A percentile compares a stretch with the other conserved stretches of the same genome.
These are phyloP conservation scores for Zingel zingel DNA, from an alignment of 2,113 vertebrate genomes.

Conservation along the genomic window DNA sequence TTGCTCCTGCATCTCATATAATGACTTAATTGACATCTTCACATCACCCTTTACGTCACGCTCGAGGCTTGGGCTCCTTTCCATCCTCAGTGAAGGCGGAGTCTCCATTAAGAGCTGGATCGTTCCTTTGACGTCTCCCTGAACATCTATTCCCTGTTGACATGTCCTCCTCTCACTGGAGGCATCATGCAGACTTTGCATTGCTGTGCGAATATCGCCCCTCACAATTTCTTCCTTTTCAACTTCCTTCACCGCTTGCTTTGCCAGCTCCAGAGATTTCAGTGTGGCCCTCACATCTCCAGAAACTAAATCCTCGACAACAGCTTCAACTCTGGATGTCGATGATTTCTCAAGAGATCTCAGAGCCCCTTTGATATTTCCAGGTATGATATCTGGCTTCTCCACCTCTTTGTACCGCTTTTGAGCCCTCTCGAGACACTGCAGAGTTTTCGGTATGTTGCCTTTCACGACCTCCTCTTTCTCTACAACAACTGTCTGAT, in stretches of 20 bases:
- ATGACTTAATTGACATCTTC: constrained; percentile 83
- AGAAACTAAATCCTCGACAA: constrained; percentile 86
- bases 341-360: constrained; percentile 89
- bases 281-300: constrained; percentile 89
- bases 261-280: constrained; percentile 87
- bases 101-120: constrained; percentile 85
- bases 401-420: constrained; percentile 81
- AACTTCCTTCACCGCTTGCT: constrained; percentile 80
- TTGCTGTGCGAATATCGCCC: constrained; percentile 79
- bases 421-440: constrained; percentile 86
- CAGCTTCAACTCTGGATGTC: constrained; percentile 82
- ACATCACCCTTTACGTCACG: constrained; percentile 73
- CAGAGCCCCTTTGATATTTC: constrained; percentile 88
- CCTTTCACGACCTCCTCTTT: constrained; percentile 90
- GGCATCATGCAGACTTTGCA: constrained; percentile 78
- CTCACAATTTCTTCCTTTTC: constrained; percentile 84
- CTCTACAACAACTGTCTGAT: constrained; percentile 85
- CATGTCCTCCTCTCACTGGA: constrained; percentile 78
- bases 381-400: constrained; percentile 85
- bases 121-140: constrained; percentile 81
- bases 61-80: constrained; percentile 73
- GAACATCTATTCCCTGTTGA: constrained; percentile 77
- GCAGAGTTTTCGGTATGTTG: constrained; percentile 84
- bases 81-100: constrained; percentile 75
- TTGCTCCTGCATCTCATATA: constrained; percentile 80